Evolutionary conservation across 2,888 invertebrate species (phyloP), one percentile per base, ranked within the genome.

Genomic region (Caenorhabditis sulstoni): DNA sequence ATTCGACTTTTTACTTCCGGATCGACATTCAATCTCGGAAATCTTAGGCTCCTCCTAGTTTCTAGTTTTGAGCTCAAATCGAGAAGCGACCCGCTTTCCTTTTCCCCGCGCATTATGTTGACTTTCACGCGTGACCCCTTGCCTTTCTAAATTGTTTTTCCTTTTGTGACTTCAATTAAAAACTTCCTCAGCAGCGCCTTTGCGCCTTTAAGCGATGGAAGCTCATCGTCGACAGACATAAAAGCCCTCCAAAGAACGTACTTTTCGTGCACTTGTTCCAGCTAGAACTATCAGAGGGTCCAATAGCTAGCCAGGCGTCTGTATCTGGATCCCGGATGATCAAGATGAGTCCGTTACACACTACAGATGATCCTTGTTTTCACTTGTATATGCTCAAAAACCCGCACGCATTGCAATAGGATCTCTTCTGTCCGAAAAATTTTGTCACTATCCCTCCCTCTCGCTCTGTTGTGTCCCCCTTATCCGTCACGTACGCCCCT

Each of bases 161-260:
- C 29, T 29, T 29, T 7, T 4, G 41, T 44, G 16, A n/a, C 44
- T 68, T 68, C 68, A 68, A 68, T 68, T 68, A 68, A 68, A 66
- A 52, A 58, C 58, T 59, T 59, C 52, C 3, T n/a, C n/a, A n/a
- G n/a, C n/a, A n/a, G n/a, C n/a, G n/a, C n/a, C n/a, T n/a, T n/a
- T n/a, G n/a, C n/a, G n/a, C n/a, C n/a, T n/a, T n/a, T 37, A 35
- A 9, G 53, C 53, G 49, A 53, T 50, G n/a, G 44, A 52, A 53
- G 61, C 70, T 70, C 70, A 62, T 61, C 55, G 44, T 70, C 59
- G 14, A 14, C 1, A 5, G 16, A 3, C 16, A 12, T 52, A 37
- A 55, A 61, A 61, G 29, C 41, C 61, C 29, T 29, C 29, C 61
- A 45, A 9, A 61, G 59, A 59, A 49, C 58, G 68, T 20, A 70